These are phyloP conservation scores for Rapana venosa DNA, from an alignment of 2,888 invertebrate genomes.

Conservation along the genomic window DNA sequence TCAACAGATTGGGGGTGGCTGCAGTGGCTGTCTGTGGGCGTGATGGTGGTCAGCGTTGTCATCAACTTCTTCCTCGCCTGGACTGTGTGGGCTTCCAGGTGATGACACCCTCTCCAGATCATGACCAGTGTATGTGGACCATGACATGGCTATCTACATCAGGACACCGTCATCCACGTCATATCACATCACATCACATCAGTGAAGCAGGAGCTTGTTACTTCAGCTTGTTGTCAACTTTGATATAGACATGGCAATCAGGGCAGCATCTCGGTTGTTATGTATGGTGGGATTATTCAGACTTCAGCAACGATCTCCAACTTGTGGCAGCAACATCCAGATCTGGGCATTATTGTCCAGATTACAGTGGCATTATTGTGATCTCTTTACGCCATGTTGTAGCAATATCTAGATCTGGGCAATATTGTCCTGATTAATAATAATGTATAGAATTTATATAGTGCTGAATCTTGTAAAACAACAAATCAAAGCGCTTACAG, in stretches of 20 bases:
- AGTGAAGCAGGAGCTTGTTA: neutral
- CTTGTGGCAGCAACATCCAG: neutral
- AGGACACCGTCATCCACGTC: neutral
- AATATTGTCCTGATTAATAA: too few species aligned
- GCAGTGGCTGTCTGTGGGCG: neutral
- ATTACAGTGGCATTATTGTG: neutral
- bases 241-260: neutral
- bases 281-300: neutral
- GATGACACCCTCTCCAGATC: neutral
- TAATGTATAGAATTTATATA: too few species aligned
- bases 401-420: too few species aligned
- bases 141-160: neutral
- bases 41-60: neutral
- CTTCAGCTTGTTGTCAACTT: neutral
- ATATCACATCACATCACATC: neutral
- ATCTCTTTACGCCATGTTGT: too few species aligned
- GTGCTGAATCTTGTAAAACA: too few species aligned
- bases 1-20: conserved; percentile 1
- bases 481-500: too few species aligned
- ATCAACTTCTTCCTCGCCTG: conserved; percentile 6
- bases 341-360: neutral
- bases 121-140: neutral
- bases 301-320: neutral
- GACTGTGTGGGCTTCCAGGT: neutral
- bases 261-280: neutral